These are phyloP conservation scores for Drosophila maculinotata DNA, from an alignment of 2,888 invertebrate genomes.

Conservation along the genomic window DNA sequence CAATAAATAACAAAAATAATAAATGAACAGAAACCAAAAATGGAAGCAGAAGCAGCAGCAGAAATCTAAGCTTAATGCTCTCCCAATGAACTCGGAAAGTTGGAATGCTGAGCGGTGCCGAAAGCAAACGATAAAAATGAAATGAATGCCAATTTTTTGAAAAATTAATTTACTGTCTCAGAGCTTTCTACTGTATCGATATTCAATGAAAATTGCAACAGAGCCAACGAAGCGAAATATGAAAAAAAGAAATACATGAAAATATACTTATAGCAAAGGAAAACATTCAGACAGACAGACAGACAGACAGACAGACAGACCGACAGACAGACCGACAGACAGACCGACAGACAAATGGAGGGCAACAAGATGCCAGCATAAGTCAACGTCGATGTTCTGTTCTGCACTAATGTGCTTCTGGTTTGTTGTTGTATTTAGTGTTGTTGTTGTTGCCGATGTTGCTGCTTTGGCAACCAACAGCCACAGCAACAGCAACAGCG, in stretches of 20 bases:
- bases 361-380: constrained; percentile 47
- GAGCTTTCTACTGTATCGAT: constrained; percentile 54
- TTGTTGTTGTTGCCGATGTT: constrained; percentile 23
- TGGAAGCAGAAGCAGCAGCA: neutral
- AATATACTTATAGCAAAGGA: constrained; percentile 23
- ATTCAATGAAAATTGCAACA: constrained; percentile 69
- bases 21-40: constrained; percentile 44
- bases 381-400: constrained; percentile 51
- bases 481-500: constrained; percentile 34
- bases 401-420: constrained; percentile 58
- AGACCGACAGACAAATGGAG: constrained; percentile 24
- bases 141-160: constrained; percentile 73
- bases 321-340: constrained; percentile 8
- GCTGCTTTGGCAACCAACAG: constrained; percentile 25
- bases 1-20: constrained; percentile 62
- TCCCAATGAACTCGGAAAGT: constrained; percentile 39
- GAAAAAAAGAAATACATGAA: constrained; percentile 26
- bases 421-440: constrained; percentile 17
- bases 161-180: constrained; percentile 73
- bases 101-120: constrained; percentile 1
- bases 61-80: constrained; percentile 49
- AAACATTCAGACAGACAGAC: too few species aligned
- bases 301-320: constrained; percentile 8
- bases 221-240: constrained; percentile 39
- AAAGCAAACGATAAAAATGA: constrained; percentile 53